Evolutionary conservation across 2,888 invertebrate genomes (phyloP).

Genomic region (Drosophila nigricruria): DNA sequence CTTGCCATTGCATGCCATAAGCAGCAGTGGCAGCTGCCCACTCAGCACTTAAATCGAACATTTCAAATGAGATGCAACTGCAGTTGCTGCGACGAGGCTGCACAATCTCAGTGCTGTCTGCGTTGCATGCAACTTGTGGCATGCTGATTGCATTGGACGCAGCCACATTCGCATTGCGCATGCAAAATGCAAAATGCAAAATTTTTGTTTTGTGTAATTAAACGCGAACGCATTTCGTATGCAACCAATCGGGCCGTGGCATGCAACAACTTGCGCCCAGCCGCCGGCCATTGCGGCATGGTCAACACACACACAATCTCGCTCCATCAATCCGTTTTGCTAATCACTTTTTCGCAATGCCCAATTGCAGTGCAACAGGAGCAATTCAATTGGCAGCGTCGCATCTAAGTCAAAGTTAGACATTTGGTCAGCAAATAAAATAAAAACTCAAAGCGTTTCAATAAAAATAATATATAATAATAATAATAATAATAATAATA

Average conservation of each 20-base stretch:
- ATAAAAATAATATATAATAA: slow-evolving; percentile 22
- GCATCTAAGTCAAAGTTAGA: not conserved
- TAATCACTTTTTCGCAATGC: slow-evolving; percentile 17
- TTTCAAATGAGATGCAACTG: slow-evolving; percentile 16
- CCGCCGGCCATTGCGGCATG: not conserved
- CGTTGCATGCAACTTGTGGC: slow-evolving; percentile 30
- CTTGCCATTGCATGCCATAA: slow-evolving; percentile 20
- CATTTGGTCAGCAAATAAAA: not conserved
- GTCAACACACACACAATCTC: not conserved
- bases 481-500: slow-evolving; percentile 23
- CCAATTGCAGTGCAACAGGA: not conserved
- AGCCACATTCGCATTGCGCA: slow-evolving; percentile 13
- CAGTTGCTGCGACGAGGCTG: slow-evolving; percentile 1
- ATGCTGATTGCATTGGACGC: slow-evolving; percentile 17
- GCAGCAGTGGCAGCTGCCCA: slow-evolving; percentile 21
- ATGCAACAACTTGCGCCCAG: slow-evolving; percentile 21
- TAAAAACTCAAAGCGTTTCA: slow-evolving; percentile 16
- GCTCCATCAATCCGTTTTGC: not conserved
- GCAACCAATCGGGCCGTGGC: slow-evolving; percentile 18
- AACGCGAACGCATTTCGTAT: slow-evolving; percentile 31
- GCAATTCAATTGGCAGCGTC: not conserved
- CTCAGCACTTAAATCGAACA: slow-evolving; percentile 19
- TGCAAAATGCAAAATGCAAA: slow-evolving; percentile 45
- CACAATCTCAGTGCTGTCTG: slow-evolving; percentile 6
- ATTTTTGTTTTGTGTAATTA: slow-evolving; percentile 67